Base-by-base conservation (phyloP, 2,888 invertebrate genomes). In the Polydrusus tereticollis region DNA sequence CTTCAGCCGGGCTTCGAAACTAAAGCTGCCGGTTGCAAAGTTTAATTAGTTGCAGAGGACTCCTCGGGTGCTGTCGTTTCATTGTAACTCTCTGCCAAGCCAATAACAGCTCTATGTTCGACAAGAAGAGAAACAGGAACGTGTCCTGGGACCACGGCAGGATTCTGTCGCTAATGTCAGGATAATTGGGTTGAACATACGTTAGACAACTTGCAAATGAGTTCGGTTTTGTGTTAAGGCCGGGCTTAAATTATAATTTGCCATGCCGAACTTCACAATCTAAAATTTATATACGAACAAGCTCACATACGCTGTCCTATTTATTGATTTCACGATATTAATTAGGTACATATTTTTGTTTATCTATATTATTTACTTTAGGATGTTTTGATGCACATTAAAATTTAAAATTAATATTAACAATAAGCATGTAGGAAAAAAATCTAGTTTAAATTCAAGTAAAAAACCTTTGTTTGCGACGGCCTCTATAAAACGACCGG, bases 21-120 rank as follows among this genome's bases (percentile, higher is more conserved):
- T 84, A 84, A 85, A 85, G 84, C 84, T 80, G 82, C 82, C 83
- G 85, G 85, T 85, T 85, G 84, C 83, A 85, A 85, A 85, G 83
- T 85, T 85, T 85, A 85, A 85, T 85, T 85, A 85, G 85, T 85
- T 85, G 82, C 82, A 83, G 83, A 81, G 82, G 82, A 83, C 82
- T 83, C 75, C 62, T 62, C 70, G 69, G 62, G 60, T 52, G 75
- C 83, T 83, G 83, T 83, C 82, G 82, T 80, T 82, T 82, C 81
- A 83, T 83, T 84, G 83, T 84, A 82, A 82, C 73, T 73, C 69
- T 52, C 62, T 65, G 70, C 70, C 73, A 62, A 55, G 73, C 73
- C 73, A 73, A 73, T 73, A 73, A 73, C 73, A 36, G 67, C 45
- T 55, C 70, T 64, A 36, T 65, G 67, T 70, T 73, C 70, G 73